Evolutionary conservation across 2,888 invertebrate genomes (phyloP).

Genomic region (Rhagium mordax): DNA sequence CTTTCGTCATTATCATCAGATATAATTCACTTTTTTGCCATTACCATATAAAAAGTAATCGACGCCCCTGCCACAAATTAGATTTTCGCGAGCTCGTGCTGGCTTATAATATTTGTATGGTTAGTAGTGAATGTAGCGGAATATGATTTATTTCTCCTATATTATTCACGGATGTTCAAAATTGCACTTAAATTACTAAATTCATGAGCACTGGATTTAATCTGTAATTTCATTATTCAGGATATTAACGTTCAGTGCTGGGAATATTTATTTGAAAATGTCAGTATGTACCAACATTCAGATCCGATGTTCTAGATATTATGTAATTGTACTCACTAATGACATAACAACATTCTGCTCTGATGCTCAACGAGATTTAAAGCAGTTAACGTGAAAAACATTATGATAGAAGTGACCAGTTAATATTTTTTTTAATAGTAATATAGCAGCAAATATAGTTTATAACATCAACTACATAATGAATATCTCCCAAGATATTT

Average conservation of each 20-base stretch:
- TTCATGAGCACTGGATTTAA: neutral
- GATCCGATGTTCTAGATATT: neutral
- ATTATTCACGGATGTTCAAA: constrained; percentile 11
- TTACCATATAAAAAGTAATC: neutral
- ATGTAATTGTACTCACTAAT: neutral
- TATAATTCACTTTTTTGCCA: too few relatives aligned
- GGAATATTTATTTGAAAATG: constrained; percentile 3
- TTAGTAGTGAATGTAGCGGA: neutral
- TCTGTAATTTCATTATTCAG: constrained; percentile 12
- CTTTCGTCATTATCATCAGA: too few relatives aligned
- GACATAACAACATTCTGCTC: neutral
- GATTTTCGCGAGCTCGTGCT: neutral
- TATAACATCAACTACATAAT: too few relatives aligned
- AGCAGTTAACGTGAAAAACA: neutral
- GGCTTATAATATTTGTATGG: neutral
- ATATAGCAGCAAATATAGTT: too few relatives aligned
- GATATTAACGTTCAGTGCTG: neutral
- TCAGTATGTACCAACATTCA: neutral
- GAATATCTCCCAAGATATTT: too few relatives aligned
- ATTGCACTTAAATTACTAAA: constrained; percentile 3
- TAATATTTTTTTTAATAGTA: too few relatives aligned
- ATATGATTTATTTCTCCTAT: neutral
- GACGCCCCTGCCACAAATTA: neutral
- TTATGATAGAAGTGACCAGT: neutral
- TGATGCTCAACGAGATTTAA: neutral